Conservation (phyloP, 2,888 invertebrate genomes). For the Dorcus parallelipipedus region DNA sequence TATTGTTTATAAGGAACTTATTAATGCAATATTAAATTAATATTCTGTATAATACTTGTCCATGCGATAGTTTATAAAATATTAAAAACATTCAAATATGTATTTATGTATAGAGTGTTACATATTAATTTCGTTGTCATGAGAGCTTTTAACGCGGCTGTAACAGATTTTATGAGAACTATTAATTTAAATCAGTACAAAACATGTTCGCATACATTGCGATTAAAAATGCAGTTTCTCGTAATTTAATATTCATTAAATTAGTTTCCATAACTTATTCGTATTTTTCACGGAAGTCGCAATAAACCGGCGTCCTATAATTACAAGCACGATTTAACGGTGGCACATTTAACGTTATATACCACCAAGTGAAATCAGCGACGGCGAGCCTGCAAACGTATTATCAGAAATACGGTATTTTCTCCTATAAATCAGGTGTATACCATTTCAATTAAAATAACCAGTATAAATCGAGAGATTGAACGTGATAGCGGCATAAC, state of each 20-base stretch:
- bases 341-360: conserved; percentile 1
- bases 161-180: neutral
- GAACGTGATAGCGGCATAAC: conserved; percentile 34
- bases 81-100: conserved; percentile 5
- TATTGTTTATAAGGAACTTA: too few species aligned
- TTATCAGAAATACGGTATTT: neutral
- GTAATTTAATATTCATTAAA: conserved; percentile 34
- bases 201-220: neutral
- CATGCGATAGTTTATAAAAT: neutral
- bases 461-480: conserved; percentile 36
- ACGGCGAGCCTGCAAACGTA: neutral
- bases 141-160: conserved; percentile 2
- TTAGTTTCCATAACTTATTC: conserved; percentile 31
- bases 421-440: conserved; percentile 18
- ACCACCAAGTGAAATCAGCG: neutral
- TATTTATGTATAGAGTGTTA: conserved; percentile 1
- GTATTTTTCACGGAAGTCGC: conserved; percentile 21
- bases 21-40: too few species aligned
- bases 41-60: neutral
- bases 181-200: conserved; percentile 7
- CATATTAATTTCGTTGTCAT: conserved; percentile 1
- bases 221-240: conserved; percentile 19
- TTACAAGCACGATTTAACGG: conserved; percentile 6
- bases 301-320: conserved; percentile 9
- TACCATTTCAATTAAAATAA: conserved; percentile 39